Evolutionary conservation across 2,797 vertebrate genomes (phyloP), one percentile per base, ranked within the genome.

Genomic region (Rhinogobio ventralis): DNA sequence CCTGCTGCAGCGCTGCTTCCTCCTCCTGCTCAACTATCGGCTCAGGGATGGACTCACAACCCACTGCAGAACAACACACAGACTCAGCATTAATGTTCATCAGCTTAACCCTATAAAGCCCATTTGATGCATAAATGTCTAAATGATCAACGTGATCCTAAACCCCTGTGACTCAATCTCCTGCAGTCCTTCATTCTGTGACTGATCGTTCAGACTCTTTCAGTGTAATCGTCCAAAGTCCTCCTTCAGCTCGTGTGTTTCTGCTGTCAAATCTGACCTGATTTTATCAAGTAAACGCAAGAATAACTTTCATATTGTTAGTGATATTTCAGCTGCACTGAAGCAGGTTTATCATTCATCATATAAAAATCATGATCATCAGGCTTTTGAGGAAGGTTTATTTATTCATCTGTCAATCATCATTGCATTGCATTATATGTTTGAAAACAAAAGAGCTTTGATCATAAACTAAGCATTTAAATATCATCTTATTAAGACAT

Each of bases 21-120:
- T 97, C 97, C 1, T 94, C 90, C 19, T 97, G 96, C 49, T 96
- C 92, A 6, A 90, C 92, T 73, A 95, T 95, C 0, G 93, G 89
- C 89, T 96, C 89, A 0, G 92, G 84, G 36, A 94, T 92, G 36
- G 92, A 83, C 83, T 94, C 93, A 6, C 93, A 93, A 0, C 91
- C 93, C n/a, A 91, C 94, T 95, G 82, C 49, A 46, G 2, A 74
- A 82, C 13, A 76, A 77, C 62, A 55, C 15, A 53, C 14, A 72
- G 9, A 81, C 45, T 39, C 53, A 67, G 76, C 75, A 14, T 71
- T 42, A 45, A 28, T 28, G 19, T 10, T 36, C 0, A 25, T 57
- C 15, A 17, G 62, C 5, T 36, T 36, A 33, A 55, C 25, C n/a
- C 6, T 0, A 6, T 51, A 17, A 72, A 19, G n/a, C 3, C 15